Conservation (phyloP, 2,888 invertebrate genomes). For the Lasius platythorax region DNA sequence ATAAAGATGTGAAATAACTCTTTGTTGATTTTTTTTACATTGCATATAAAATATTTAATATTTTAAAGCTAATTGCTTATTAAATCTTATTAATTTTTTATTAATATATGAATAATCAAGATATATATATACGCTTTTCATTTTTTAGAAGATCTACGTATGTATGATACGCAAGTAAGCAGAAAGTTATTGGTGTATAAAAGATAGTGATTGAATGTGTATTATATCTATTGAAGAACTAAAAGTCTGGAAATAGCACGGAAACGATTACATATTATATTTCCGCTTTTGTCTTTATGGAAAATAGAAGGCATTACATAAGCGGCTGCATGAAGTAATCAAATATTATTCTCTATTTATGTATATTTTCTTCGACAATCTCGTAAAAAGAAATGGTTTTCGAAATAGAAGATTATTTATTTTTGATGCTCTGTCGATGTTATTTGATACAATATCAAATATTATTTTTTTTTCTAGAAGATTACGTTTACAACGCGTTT, state of each 20-base stretch:
- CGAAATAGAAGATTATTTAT: neutral
- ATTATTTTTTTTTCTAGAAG: neutral
- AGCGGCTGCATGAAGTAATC: slow-evolving; percentile 26
- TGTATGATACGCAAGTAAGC: neutral
- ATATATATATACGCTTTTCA: neutral
- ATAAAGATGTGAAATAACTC: neutral
- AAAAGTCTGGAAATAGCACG: slow-evolving; percentile 6
- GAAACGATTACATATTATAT: neutral
- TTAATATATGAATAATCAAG: neutral
- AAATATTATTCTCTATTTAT: neutral
- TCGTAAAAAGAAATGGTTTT: neutral
- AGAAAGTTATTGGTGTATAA: neutral
- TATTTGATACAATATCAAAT: neutral
- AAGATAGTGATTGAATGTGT: neutral
- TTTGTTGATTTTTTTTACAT: neutral
- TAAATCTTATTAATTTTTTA: neutral
- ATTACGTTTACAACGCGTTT: neutral
- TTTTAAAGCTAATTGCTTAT: neutral
- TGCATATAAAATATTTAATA: neutral
- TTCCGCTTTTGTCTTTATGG: slow-evolving; percentile 5
- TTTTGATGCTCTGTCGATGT: neutral
- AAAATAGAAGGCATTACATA: neutral
- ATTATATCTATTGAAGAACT: neutral
- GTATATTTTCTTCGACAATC: neutral
- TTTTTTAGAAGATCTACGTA: neutral